These are phyloP conservation scores for Vireo altiloquus DNA, from an alignment of 2,113 vertebrate genomes.

Conservation along the genomic window DNA sequence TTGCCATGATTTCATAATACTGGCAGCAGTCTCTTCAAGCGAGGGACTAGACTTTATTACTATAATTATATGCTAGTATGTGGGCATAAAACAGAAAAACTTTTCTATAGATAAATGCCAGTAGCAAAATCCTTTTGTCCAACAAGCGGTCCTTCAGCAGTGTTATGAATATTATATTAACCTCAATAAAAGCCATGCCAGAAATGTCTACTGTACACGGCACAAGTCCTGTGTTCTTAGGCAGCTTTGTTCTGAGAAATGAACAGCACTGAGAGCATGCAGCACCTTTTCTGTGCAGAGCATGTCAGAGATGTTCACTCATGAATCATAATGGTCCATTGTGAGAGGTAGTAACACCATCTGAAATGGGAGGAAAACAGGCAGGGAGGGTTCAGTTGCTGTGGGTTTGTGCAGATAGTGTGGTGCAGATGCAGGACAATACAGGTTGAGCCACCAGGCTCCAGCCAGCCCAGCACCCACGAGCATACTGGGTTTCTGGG, in stretches of 20 bases:
- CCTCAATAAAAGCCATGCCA: slow-evolving; percentile 33
- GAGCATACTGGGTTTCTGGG: not conserved
- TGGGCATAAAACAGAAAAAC: slow-evolving; percentile 78
- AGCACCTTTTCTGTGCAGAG: not conserved
- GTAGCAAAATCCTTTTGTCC: slow-evolving; percentile 71
- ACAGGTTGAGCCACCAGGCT: rapidly evolving
- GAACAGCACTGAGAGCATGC: not conserved
- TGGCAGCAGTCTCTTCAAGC: slow-evolving; percentile 71
- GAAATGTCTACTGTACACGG: slow-evolving; percentile 35
- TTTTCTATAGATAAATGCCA: slow-evolving; percentile 77
- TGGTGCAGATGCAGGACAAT: not conserved
- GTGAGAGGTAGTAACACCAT: not conserved
- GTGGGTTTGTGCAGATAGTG: rapidly evolving
- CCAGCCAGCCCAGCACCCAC: rapidly evolving
- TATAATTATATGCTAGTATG: slow-evolving; percentile 80
- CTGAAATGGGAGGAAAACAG: not conserved
- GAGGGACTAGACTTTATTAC: slow-evolving; percentile 72
- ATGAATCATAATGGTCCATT: not conserved
- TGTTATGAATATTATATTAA: slow-evolving; percentile 69
- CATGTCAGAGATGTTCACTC: not conserved
- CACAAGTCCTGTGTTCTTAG: not conserved
- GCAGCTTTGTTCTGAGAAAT: slow-evolving; percentile 39
- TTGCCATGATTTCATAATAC: slow-evolving; percentile 82
- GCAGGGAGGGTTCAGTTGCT: not conserved
- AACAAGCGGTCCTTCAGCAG: slow-evolving; percentile 63